Base-by-base conservation (phyloP, 2,113 vertebrate species). In the Plectropomus leopardus region DNA sequence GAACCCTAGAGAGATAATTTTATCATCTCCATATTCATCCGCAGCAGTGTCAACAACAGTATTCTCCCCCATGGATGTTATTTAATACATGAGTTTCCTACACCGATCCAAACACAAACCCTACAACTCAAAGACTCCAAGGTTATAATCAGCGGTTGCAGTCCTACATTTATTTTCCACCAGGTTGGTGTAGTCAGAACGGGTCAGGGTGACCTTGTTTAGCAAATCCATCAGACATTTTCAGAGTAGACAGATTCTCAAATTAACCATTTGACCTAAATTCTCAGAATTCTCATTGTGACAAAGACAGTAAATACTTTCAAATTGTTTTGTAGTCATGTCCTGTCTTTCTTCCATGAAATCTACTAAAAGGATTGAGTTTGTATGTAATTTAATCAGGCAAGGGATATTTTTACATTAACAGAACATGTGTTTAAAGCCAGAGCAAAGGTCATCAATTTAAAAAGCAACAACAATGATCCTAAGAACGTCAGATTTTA, bases 1-100 rank as follows among this genome's bases (percentile, higher is more conserved):
- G 66, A 82, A 74, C 88, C 91, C 86, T 8, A 45, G 72, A 77
- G 89, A 70, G 89, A 83, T 91, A 78, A 87, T 92, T 88, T 73
- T 50, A 66, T 82, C 80, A 70, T 84, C 65, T 87, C 82, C 86
- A 87, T 89, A 92, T 89, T 90, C 88, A 90, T 87, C 65, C 19
- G 3, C 54, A 34, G 72, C 45, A 21, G 44, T 77, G 86, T 85
- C 82, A 91, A 78, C 45, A 91, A 85, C 76, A 50, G 59, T 34
- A 6, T 36, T 74, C 73, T 70, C 79, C 79, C 77, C 82, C 53
- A 54, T 67, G 80, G 82, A 79, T 86, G 79, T 57, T 50, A 83
- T 79, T 81, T 81, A 84, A 84, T 53, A 74, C 65, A 74, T 68
- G 42, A 47, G 48, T 65, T 64, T 30, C 61, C 51, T 44, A 42